phyloP scores from a whole-genome alignment of 2,113 vertebrate genomes.

The Crotalus helleri region DNA sequence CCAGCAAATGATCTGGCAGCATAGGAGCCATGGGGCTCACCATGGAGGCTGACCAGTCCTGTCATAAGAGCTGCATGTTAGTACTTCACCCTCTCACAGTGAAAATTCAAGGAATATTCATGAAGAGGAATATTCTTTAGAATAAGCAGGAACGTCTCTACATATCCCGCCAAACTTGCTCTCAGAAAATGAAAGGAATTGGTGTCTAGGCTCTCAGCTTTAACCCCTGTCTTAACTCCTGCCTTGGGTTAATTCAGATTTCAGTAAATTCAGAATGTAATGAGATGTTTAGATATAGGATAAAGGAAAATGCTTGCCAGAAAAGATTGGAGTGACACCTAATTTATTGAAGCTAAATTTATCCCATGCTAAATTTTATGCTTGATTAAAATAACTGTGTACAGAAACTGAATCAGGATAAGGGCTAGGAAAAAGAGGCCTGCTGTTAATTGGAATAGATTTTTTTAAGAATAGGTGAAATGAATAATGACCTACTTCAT shows the following conservation, averaged over 20 bases:
- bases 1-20: background rate
- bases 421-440: slow-evolving; percentile 3
- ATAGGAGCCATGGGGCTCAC: background rate
- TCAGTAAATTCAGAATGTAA: slow-evolving; percentile 57
- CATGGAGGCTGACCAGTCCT: background rate
- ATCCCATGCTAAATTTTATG: slow-evolving; percentile 36
- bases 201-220: background rate
- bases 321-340: slow-evolving; percentile 49
- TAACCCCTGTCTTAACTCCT: background rate
- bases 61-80: too few relatives aligned
- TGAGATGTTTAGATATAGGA: slow-evolving; percentile 51
- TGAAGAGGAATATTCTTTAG: background rate
- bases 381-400: slow-evolving; percentile 26
- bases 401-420: slow-evolving; percentile 11
- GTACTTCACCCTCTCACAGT: too few relatives aligned
- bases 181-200: background rate
- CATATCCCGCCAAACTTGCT: background rate
- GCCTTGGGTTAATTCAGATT: slow-evolving; percentile 47
- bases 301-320: slow-evolving; percentile 50
- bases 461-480: slow-evolving; percentile 34
- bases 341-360: slow-evolving; percentile 62
- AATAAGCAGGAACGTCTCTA: background rate
- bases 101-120: background rate
- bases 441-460: slow-evolving; percentile 22
- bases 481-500: slow-evolving; percentile 43